phyloP scores from a whole-genome alignment of 2,888 invertebrate genomes.

The Ephialtes manifestator region DNA sequence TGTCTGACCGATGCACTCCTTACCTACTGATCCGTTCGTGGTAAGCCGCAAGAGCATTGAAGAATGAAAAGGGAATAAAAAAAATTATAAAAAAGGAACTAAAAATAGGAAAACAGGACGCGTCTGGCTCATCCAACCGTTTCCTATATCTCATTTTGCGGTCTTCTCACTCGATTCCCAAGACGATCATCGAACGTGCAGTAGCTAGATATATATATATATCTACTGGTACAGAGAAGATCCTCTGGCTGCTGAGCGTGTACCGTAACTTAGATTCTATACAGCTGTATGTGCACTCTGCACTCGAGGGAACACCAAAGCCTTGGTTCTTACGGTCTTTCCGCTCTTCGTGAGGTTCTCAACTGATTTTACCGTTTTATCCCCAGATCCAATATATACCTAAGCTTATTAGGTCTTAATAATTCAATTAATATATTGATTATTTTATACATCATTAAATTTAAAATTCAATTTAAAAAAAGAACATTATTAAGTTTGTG shows the following conservation, averaged over 20 bases:
- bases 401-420: background rate
- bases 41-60: constrained; percentile 48
- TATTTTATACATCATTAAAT: too few relatives aligned
- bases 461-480: too few relatives aligned
- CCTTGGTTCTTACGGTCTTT: constrained; percentile 60
- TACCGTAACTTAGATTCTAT: constrained; percentile 66
- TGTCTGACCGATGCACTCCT: constrained; percentile 65
- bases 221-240: constrained; percentile 44
- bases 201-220: constrained; percentile 24
- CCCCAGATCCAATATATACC: background rate
- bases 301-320: constrained; percentile 64
- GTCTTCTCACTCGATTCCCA: constrained; percentile 40
- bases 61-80: constrained; percentile 21
- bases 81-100: constrained; percentile 12
- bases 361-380: constrained; percentile 48
- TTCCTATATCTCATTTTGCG: constrained; percentile 58
- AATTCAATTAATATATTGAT: background rate
- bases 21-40: constrained; percentile 70
- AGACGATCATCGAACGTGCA: constrained; percentile 37
- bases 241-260: constrained; percentile 56
- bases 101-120: constrained; percentile 54
- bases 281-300: constrained; percentile 64
- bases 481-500: background rate
- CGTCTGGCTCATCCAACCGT: constrained; percentile 53
- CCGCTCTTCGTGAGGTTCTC: constrained; percentile 59